These are phyloP conservation scores for Drosophila flavopinicola DNA, from an alignment of 2,888 invertebrate species.

Conservation along the genomic window DNA sequence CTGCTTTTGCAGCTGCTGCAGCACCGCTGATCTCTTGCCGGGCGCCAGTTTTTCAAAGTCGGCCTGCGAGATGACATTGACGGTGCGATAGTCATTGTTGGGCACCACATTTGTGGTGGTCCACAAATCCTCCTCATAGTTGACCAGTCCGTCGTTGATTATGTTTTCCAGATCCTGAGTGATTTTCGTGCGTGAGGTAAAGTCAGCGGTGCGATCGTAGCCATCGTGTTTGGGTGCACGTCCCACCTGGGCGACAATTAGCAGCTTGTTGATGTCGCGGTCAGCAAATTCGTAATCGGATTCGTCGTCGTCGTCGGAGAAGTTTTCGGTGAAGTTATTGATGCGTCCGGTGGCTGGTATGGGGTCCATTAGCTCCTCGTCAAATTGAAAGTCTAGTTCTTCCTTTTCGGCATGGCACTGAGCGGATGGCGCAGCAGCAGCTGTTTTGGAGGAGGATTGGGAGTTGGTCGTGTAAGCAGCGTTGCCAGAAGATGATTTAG, in stretches of 20 bases:
- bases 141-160: slow-evolving; percentile 97
- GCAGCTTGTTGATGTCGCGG: slow-evolving; percentile 95
- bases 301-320: slow-evolving; percentile 92
- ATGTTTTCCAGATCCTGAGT: slow-evolving; percentile 96
- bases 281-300: slow-evolving; percentile 96
- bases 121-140: slow-evolving; percentile 98
- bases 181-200: slow-evolving; percentile 95
- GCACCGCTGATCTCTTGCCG: slow-evolving; percentile 80
- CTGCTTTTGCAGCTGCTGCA: slow-evolving; percentile 85
- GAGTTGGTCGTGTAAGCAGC: slow-evolving; percentile 76
- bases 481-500: slow-evolving; percentile 67
- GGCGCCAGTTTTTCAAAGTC: slow-evolving; percentile 92
- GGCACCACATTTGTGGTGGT: slow-evolving; percentile 86
- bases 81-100: slow-evolving; percentile 90
- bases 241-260: slow-evolving; percentile 95
- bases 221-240: slow-evolving; percentile 93
- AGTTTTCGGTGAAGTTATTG: slow-evolving; percentile 91
- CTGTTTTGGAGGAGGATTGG: slow-evolving; percentile 81
- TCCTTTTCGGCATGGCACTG: slow-evolving; percentile 87
- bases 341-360: slow-evolving; percentile 89
- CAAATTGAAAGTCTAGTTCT: slow-evolving; percentile 98
- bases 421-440: slow-evolving; percentile 75
- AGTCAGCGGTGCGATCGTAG: slow-evolving; percentile 95
- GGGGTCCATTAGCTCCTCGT: slow-evolving; percentile 94
- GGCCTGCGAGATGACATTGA: slow-evolving; percentile 94